Evolutionary conservation across 2,888 invertebrate species (phyloP).

Genomic region (Trissolcus brochymenae): DNA sequence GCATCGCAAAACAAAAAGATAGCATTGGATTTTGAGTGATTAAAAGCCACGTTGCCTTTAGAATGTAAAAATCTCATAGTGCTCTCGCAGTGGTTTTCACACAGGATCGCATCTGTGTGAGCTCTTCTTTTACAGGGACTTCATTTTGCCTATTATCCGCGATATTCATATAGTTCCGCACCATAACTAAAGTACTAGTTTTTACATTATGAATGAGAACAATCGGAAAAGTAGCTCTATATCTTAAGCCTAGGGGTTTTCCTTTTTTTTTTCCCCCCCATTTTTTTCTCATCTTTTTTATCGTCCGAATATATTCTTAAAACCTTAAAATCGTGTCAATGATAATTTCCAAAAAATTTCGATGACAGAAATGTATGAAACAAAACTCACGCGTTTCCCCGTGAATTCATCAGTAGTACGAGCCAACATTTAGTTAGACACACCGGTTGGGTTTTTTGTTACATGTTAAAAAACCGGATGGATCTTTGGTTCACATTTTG

Average conservation of each 20-base stretch:
- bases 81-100: background rate
- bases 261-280: too few species aligned
- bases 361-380: too few species aligned
- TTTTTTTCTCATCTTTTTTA: too few species aligned
- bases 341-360: too few species aligned
- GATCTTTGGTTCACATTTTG: too few species aligned
- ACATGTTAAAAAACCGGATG: too few species aligned
- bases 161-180: constrained; percentile 21
- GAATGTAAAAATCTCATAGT: constrained; percentile 9
- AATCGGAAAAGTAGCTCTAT: constrained; percentile 12
- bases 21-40: constrained; percentile 29
- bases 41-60: constrained; percentile 21
- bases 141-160: constrained; percentile 14
- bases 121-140: constrained; percentile 22
- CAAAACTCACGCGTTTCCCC: too few species aligned
- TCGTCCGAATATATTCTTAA: too few species aligned
- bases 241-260: constrained; percentile 18
- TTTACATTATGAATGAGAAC: constrained; percentile 21
- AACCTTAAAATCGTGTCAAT: too few species aligned
- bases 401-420: too few species aligned
- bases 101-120: background rate
- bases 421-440: too few species aligned
- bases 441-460: too few species aligned
- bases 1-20: constrained; percentile 9
- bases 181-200: constrained; percentile 24